Base-by-base conservation (phyloP, 2,888 invertebrate species). In the Harpalus rubripes region DNA sequence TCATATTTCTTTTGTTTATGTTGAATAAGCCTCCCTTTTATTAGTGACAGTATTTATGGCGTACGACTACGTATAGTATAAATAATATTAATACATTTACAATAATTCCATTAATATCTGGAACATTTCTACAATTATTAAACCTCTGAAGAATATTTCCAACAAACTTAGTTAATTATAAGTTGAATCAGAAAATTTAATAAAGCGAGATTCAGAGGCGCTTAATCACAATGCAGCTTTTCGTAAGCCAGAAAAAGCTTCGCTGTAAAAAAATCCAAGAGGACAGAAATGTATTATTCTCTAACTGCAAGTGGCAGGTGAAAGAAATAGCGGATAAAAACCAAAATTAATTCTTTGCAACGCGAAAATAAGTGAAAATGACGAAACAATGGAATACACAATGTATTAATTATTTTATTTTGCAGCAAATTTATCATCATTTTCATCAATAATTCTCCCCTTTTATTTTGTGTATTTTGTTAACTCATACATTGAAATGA, bases 361-460 rank as follows among this genome's bases (percentile, higher is more conserved):
- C 44, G 44, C 12, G 8, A 52, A 52, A 52, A 52, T 52, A 52
- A 52, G 12, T 12, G 44, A 52, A 12, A 52, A 52, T 52, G 44
- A 12, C 1, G 12, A 12, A 44, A 15, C 78, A 79, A 7, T 59
- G 4, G 52, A 65, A 63, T 58, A 86, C 78, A 86, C 44, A 52
- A 52, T 52, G 12, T 12, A 10, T 52, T 52, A 8, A 52, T 32
- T 5, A 32, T 4, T 32, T 32, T 5, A 32, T 1, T 32, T 32
- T 32, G 32, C 32, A 32, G 32, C 32, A 32, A 32, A 32, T 32
- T 32, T 32, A 32, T 32, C 32, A 32, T 32, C 32, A 32, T 32
- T 32, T 32, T 5, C 32, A 32, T 32, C 32, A 32, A 32, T 32
- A 4, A 32, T 32, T 5, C 32, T 5, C 32, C 32, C 32, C 32